Conservation (phyloP, 2,888 invertebrate genomes). For the Nomada hirtipes region DNA sequence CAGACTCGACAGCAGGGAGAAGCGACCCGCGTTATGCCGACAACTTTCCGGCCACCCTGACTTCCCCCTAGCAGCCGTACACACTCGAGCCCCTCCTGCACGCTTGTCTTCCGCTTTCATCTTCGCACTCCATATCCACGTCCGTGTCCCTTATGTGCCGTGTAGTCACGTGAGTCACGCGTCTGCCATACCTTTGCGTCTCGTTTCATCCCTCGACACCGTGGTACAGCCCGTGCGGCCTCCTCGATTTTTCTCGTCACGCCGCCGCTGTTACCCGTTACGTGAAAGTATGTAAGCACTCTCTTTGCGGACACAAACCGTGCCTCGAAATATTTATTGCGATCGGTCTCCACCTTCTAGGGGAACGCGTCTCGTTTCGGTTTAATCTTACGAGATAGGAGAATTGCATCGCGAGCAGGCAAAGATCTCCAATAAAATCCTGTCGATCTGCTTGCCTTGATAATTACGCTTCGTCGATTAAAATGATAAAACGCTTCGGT, state of each 20-base stretch:
- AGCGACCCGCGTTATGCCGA: conserved; percentile 69
- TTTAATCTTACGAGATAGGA: neutral
- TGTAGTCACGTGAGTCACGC: conserved; percentile 61
- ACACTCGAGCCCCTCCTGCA: conserved; percentile 5
- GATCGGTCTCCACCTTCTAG: neutral
- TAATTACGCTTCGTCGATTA: neutral
- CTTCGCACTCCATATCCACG: conserved; percentile 62
- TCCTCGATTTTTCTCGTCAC: conserved; percentile 40
- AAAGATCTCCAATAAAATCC: neutral
- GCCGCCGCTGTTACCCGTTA: neutral
- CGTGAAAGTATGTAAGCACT: conserved; percentile 23
- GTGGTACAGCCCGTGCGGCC: conserved; percentile 2
- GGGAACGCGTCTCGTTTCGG: neutral
- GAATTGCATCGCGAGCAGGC: neutral
- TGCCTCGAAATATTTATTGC: conserved; percentile 1
- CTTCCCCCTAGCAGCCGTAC: conserved; percentile 14
- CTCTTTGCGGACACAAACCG: neutral
- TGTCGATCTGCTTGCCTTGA: neutral
- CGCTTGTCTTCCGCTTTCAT: conserved; percentile 59
- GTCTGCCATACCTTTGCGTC: conserved; percentile 44
- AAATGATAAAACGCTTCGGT: neutral
- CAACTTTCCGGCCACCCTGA: conserved; percentile 61
- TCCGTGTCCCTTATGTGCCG: conserved; percentile 42
- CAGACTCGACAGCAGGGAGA: conserved; percentile 75
- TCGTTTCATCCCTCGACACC: conserved; percentile 35